phyloP scores from a whole-genome alignment of 2,797 vertebrate species.

The Coregonus suidteri region DNA sequence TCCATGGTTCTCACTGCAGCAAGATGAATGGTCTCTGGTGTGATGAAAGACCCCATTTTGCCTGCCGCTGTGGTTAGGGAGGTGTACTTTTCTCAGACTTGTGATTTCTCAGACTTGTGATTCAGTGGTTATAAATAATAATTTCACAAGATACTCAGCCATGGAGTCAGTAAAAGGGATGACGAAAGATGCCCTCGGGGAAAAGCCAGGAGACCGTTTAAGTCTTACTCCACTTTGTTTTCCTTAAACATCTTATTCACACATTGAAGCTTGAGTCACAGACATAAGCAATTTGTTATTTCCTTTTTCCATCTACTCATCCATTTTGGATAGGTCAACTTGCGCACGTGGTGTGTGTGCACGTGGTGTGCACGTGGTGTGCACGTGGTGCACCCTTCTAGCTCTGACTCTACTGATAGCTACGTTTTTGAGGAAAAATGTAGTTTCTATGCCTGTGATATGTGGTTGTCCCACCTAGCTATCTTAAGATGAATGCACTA shows the following conservation, averaged over 20 bases:
- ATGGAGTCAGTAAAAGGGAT: slow-evolving; percentile 47
- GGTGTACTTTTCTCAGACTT: slow-evolving; percentile 38
- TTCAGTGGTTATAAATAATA: slow-evolving; percentile 45
- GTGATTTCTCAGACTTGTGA: slow-evolving; percentile 27
- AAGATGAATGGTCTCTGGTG: slow-evolving; percentile 3
- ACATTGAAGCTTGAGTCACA: slow-evolving; percentile 66
- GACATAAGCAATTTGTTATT: slow-evolving; percentile 56
- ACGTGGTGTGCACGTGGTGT: too few species aligned
- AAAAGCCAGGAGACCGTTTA: slow-evolving; percentile 38
- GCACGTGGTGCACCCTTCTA: too few species aligned
- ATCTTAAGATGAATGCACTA: too few species aligned
- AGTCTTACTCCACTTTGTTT: slow-evolving; percentile 41
- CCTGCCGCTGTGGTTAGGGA: not conserved
- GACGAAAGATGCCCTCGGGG: slow-evolving; percentile 34
- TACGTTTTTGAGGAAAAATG: too few species aligned
- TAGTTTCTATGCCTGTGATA: too few species aligned
- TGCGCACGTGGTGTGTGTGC: too few species aligned
- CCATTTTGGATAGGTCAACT: slow-evolving; percentile 61
- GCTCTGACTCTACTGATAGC: too few species aligned
- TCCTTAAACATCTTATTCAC: slow-evolving; percentile 63
- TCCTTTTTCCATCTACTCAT: slow-evolving; percentile 25
- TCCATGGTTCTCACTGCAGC: slow-evolving; percentile 15
- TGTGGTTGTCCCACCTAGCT: too few species aligned
- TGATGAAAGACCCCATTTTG: slow-evolving; percentile 14
- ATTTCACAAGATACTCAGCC: slow-evolving; percentile 36